Base-by-base conservation (phyloP, 2,797 vertebrate species). In the Muscicapa comitata region DNA sequence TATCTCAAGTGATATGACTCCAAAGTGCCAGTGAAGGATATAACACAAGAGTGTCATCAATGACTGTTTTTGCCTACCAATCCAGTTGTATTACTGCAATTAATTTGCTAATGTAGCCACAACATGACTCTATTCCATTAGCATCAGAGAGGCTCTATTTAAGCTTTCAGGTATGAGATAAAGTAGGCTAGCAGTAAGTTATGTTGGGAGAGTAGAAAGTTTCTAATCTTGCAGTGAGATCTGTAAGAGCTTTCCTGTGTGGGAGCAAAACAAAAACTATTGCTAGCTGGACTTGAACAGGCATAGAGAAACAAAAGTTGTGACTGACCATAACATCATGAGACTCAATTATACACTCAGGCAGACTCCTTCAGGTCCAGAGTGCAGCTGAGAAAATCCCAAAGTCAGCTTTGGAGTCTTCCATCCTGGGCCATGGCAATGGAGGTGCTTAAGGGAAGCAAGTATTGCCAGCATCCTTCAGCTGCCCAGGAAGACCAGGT, bases 391-490 rank as follows among this genome's bases (percentile, higher is more conserved):
- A 82, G 53, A 71, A 91, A 80, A 57, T 45, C 61, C 31, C 26
- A 26, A 33, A 24, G 17, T 53, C 54, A 11, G 2, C 24, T 63
- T 67, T 21, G 28, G 37, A 73, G 31, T 53, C 48, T 43, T 79
- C 59, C 17, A 17, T 23, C 37, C 12, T 23, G 31, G 26, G 14
- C 62, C 33, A 19, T 21, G 40, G 29, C 45, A 53, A 25, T 7
- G 35, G 50, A 43, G 31, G 15, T 70, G 23, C 37, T 47, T 51
- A 10, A 43, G 11, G 37, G 31, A 75, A 68, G 20, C 0, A 11
- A 51, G 16, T 40, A 14, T 7, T n/a, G 7, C 31, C 33, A 58
- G 5, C 31, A 40, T 7, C 6, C 20, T 78, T 50, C 0, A 0
- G 6, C 70, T 68, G 29, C 50, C 42, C 15, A 8, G 55, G 51